Base-by-base conservation (phyloP, 2,888 invertebrate species). In the Trichacis sp. region DNA sequence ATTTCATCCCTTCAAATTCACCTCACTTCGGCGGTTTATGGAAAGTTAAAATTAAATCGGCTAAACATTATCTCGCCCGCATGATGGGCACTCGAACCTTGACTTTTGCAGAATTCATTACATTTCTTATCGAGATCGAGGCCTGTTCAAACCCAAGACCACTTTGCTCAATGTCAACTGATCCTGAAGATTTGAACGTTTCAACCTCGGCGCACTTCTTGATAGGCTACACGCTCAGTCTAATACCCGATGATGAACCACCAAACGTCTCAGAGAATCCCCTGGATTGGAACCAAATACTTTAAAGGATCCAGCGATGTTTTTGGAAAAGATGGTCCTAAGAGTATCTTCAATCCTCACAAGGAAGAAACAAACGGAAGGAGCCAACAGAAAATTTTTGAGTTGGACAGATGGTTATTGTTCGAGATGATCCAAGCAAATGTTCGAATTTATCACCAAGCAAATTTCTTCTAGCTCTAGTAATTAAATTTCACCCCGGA, bases 161-260 rank as follows among this genome's bases (percentile, higher is more conserved):
- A 9, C 45, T 75, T 0, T 36, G 17, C 45, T 68, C 57, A 2
- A 24, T 64, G 1, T 57, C 58, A 12, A n/a, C 30, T 8, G 59
- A 67, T 57, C 57, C 59, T 9, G 29, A 54, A 24, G 74, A 75
- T 24, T 17, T 12, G 38, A 19, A 12, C 12, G 60, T 63, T 0
- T 55, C 77, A 1, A 74, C 76, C 1, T 77, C 77, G 17, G 73
- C 72, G 0, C 79, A 78, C 51, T 76, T 78, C 54, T 63, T 80
- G 0, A 46, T 61, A 15, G 55, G 55, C n/a, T n/a, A n/a, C n/a
- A n/a, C n/a, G n/a, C n/a, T n/a, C n/a, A n/a, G n/a, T n/a, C n/a
- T n/a, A n/a, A n/a, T n/a, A n/a, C n/a, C n/a, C n/a, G n/a, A n/a
- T n/a, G n/a, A n/a, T n/a, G n/a, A n/a, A n/a, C n/a, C n/a, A n/a